Base-by-base conservation (phyloP, 2,113 vertebrate genomes). In the Athene noctua region DNA sequence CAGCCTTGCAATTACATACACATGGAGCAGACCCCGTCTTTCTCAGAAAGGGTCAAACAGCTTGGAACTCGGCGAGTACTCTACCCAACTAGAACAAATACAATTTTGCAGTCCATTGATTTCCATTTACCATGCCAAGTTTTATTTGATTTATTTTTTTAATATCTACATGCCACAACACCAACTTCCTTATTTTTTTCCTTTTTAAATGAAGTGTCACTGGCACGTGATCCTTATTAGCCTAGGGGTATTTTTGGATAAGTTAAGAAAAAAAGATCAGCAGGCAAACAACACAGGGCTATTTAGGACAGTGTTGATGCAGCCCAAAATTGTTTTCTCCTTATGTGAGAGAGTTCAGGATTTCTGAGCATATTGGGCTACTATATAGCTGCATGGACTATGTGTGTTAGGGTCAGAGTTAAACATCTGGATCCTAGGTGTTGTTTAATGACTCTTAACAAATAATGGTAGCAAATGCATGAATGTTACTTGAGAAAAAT, bases 71-170 rank as follows among this genome's bases (percentile, higher is more conserved):
- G 0, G 73, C 52, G 80, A 96, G 70, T 77, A 73, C n/a, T 89
- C 81, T 87, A 73, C 30, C 73, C 70, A 83, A 42, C 86, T 95
- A 96, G 92, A 91, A 94, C 80, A 97, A 97, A 97, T 70, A 96
- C 55, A 92, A 8, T 95, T 96, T 95, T 96, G 83, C 92, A 96
- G 86, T 74, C 86, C 94, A 92, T 89, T 96, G 94, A 85, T 91
- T 96, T 96, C 78, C 78, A 91, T 89, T 97, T 82, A 94, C 44
- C 89, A 82, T 67, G 78, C 86, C 95, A 95, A 88, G 86, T 87
- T 90, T 91, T 95, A 77, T 87, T 92, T 94, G 22, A 94, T 92
- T 88, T 86, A 25, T 91, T 92, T 92, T 65, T 96, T 96, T 9
- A 91, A 77, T 87, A 86, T 85, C 88, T 90, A 29, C 4, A 7